Evolutionary conservation across 2,888 invertebrate species (phyloP).

Genomic region (Ophioninae sp.): DNA sequence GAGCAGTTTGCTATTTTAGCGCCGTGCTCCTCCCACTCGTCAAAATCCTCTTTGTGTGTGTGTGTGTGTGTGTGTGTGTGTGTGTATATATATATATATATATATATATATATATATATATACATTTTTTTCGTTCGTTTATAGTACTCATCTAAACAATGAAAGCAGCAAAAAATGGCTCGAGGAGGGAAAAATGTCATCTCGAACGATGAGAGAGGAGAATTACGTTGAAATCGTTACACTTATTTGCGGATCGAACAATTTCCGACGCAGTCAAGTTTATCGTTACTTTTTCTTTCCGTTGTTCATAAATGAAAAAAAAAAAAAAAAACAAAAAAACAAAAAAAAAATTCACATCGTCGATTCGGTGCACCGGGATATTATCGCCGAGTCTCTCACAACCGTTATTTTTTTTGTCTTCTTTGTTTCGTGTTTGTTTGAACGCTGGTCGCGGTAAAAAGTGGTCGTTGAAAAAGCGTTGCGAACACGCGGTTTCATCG

Average conservation of each 20-base stretch:
- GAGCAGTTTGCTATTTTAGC: conserved; percentile 36
- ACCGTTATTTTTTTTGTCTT: not conserved
- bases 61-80: no score
- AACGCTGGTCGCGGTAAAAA: conserved; percentile 50
- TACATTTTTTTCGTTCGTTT: conserved; percentile 65
- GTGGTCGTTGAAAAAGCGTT: conserved; percentile 63
- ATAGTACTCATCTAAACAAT: conserved; percentile 79
- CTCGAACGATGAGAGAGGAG: conserved; percentile 67
- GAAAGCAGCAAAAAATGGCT: conserved; percentile 77
- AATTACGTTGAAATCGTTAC: conserved; percentile 55
- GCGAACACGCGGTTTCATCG: conserved; percentile 47
- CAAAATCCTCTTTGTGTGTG: conserved; percentile 23
- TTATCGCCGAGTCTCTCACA: conserved; percentile 18
- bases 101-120: conserved; percentile 52
- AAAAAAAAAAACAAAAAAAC: not conserved
- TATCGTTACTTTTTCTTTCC: conserved; percentile 3
- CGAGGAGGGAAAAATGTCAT: conserved; percentile 69
- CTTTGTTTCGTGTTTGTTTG: conserved; percentile 8
- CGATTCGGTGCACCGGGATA: conserved; percentile 58
- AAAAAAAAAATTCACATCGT: conserved; percentile 30
- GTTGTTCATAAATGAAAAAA: not conserved
- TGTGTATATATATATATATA: no score
- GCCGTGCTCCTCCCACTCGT: conserved; percentile 41
- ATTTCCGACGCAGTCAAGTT: conserved; percentile 7
- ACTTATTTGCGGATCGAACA: conserved; percentile 27